phyloP scores from a whole-genome alignment of 2,888 invertebrate species.

The Hoplodrina ambigua region DNA sequence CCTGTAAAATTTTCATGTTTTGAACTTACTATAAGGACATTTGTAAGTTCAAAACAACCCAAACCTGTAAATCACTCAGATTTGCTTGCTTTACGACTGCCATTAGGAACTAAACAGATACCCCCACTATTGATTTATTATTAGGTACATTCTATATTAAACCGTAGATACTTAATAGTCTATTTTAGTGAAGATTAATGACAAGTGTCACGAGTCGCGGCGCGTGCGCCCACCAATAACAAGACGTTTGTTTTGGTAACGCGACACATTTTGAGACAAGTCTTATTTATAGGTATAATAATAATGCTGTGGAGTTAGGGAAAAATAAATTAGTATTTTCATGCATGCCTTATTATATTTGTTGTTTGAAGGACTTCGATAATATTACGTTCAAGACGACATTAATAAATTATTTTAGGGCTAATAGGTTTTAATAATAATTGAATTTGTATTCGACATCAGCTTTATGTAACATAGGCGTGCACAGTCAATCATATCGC shows the following conservation, averaged over 20 bases:
- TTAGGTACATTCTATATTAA: slow-evolving; percentile 5
- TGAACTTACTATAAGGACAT: too few species aligned
- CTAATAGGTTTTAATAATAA: background rate
- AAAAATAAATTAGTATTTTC: background rate
- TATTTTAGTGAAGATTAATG: slow-evolving; percentile 46
- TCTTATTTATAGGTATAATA: slow-evolving; percentile 19
- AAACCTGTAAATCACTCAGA: background rate
- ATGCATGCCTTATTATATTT: slow-evolving; percentile 5
- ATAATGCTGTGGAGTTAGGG: background rate
- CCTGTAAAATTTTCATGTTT: too few species aligned
- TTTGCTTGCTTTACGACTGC: background rate
- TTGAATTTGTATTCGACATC: too few species aligned
- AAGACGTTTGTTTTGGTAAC: background rate
- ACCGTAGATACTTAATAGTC: slow-evolving; percentile 2
- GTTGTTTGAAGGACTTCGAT: slow-evolving; percentile 12
- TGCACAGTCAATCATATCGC: too few species aligned
- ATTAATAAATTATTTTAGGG: background rate
- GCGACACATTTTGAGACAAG: background rate
- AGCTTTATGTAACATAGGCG: too few species aligned
- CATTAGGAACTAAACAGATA: slow-evolving; percentile 11
- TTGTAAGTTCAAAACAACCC: slow-evolving; percentile 8
- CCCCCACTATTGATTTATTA: background rate
- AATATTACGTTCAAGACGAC: background rate
- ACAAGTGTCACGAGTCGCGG: background rate
- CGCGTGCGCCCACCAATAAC: slow-evolving; percentile 1